Base-by-base conservation (phyloP, 2,797 vertebrate genomes). In the Notamacropus eugenii region DNA sequence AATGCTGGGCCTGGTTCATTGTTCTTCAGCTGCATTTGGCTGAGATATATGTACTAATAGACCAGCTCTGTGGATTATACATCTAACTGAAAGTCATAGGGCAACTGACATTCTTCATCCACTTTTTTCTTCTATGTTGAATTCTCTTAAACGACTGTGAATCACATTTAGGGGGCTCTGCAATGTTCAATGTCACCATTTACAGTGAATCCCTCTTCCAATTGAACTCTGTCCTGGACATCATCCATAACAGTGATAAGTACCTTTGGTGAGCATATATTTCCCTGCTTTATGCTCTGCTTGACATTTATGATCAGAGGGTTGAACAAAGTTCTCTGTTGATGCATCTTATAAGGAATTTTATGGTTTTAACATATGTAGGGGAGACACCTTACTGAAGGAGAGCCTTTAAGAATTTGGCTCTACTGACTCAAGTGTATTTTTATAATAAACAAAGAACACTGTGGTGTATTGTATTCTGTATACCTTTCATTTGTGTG, bases 381-480 rank as follows among this genome's bases (percentile, higher is more conserved):
- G 9, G 22, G 24, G 24, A 46, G 74, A 50, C 3, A 87, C 40
- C 40, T 87, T 87, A 46, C 24, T 87, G 74, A 46, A 87, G 24
- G 24, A 46, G 74, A 50, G 40, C 74, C 22, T 87, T 50, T 87
- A 46, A 27, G 9, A 50, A 87, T 50, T 87, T 87, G 22, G 40
- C 74, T 50, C 40, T 82, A 82, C 40, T 50, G 22, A 46, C 74
- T 50, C 40, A 82, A 74, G 22, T 87, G 40, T 87, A 87, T 50
- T 87, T 87, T 87, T 87, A 46, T 87, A 87, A 87, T 87, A 87
- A 87, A 87, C 74, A 46, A 87, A 87, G 74, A 87, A 87, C 24
- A 27, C 74, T 46, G 24, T 87, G 40, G 40, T 50, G 24, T 11
- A 87, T 1, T 50, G 40, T 46, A 46, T 46, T 87, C 67, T 82